Evolutionary conservation across 1,140 invertebrate species (phyloP).

Genomic region (Drosophila sulfurigaster): DNA sequence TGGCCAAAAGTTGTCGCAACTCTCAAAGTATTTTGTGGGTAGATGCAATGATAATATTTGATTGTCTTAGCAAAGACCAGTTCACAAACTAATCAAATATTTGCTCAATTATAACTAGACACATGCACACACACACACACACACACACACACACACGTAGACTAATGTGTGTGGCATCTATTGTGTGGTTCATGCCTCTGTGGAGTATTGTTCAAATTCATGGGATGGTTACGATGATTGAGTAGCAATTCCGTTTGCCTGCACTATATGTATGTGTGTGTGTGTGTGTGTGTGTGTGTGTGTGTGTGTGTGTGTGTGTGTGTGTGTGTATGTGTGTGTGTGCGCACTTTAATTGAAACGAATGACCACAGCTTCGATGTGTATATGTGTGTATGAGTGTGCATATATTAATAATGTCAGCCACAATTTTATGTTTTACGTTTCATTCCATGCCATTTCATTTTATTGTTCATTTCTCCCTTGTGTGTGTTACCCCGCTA

Average conservation of each 20-base stretch:
- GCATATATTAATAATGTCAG: slow-evolving; percentile 53
- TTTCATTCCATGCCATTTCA: slow-evolving; percentile 56
- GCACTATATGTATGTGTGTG: slow-evolving; percentile 7
- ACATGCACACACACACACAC: slow-evolving; percentile 1
- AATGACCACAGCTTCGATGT: slow-evolving; percentile 34
- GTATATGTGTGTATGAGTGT: slow-evolving; percentile 17
- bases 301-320: slow-evolving; percentile 24
- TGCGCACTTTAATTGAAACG: slow-evolving; percentile 49
- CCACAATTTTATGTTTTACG: slow-evolving; percentile 57
- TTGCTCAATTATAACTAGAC: slow-evolving; percentile 25
- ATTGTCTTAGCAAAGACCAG: slow-evolving; percentile 1
- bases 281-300: background rate
- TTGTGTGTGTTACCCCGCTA: background rate
- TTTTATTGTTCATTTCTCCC: slow-evolving; percentile 45
- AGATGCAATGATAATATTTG: slow-evolving; percentile 19
- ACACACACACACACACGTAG: background rate
- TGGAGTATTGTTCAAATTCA: slow-evolving; percentile 13
- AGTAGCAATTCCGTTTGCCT: slow-evolving; percentile 17
- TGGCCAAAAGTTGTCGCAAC: slow-evolving; percentile 3
- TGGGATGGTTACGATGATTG: slow-evolving; percentile 20
- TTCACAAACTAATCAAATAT: slow-evolving; percentile 16
- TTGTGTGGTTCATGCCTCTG: background rate
- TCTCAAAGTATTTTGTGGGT: background rate
- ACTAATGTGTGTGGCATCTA: background rate
- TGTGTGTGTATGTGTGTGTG: slow-evolving; percentile 24